Conservation (phyloP, 1,140 invertebrate genomes). For the Uloborus diversus region DNA sequence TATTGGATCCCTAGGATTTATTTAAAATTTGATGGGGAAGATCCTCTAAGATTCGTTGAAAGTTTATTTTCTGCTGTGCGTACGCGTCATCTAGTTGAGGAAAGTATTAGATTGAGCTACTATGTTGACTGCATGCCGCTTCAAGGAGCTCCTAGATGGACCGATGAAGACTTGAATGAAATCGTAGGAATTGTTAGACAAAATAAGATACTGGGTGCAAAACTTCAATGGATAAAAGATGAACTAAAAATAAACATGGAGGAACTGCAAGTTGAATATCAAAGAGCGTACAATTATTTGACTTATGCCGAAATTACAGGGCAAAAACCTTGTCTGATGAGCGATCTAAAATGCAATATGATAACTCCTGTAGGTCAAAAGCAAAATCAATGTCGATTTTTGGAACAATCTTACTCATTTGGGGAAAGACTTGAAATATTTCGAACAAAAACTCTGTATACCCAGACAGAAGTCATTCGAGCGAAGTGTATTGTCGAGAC, state of each 20-base stretch:
- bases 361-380: not conserved
- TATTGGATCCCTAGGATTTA: conserved; percentile 29
- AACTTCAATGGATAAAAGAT: conserved; percentile 25
- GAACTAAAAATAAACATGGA: not conserved
- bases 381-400: not conserved
- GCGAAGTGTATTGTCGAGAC: not conserved
- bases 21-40: conserved; percentile 35
- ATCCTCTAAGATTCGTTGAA: conserved; percentile 12
- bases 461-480: not conserved
- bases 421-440: conserved; percentile 23
- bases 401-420: conserved; percentile 14
- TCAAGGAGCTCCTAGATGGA: not conserved
- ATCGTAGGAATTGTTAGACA: conserved; percentile 3
- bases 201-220: not conserved
- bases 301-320: not conserved
- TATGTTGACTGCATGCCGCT: conserved; percentile 19
- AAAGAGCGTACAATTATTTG: not conserved
- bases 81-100: conserved; percentile 26
- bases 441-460: not conserved
- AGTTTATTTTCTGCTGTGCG: conserved; percentile 4
- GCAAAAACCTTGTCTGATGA: conserved; percentile 5
- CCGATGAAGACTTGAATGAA: not conserved
- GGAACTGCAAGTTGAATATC: conserved; percentile 3
- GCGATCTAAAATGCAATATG: conserved; percentile 11
- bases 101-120: conserved; percentile 18